Evolutionary conservation across 2,113 vertebrate genomes (phyloP).

Genomic region (Stigmatopora argus): DNA sequence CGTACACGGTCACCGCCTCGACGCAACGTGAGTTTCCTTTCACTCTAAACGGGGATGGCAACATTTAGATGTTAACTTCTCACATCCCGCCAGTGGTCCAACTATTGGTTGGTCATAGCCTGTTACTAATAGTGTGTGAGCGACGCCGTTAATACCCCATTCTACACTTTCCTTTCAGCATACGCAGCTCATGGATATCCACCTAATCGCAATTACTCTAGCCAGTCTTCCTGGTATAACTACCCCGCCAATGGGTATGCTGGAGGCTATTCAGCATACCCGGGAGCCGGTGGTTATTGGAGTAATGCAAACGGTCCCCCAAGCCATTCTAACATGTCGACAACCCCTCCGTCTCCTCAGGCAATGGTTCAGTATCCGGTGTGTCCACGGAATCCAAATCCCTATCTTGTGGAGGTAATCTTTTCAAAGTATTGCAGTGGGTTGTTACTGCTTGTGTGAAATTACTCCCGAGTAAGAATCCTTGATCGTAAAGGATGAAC

Average conservation of each 20-base stretch:
- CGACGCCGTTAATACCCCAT: slow-evolving; percentile 53
- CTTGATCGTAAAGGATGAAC: too few relatives aligned
- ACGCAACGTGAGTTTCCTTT: slow-evolving; percentile 63
- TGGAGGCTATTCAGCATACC: slow-evolving; percentile 71
- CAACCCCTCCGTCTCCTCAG: slow-evolving; percentile 73
- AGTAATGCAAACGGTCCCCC: slow-evolving; percentile 65
- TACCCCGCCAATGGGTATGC: slow-evolving; percentile 72
- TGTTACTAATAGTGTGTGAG: slow-evolving; percentile 24
- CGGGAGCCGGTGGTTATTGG: slow-evolving; percentile 71
- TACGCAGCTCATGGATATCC: slow-evolving; percentile 71
- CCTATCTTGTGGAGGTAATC: slow-evolving; percentile 67
- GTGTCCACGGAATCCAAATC: slow-evolving; percentile 67
- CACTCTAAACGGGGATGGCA: slow-evolving; percentile 15
- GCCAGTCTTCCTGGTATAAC: slow-evolving; percentile 74
- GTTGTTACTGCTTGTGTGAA: not conserved
- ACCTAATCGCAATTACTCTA: slow-evolving; percentile 74
- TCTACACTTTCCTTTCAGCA: slow-evolving; percentile 74
- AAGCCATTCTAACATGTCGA: slow-evolving; percentile 72
- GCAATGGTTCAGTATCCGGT: slow-evolving; percentile 77
- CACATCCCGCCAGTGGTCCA: slow-evolving; percentile 33
- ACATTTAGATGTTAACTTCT: slow-evolving; percentile 26
- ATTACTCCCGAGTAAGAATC: too few relatives aligned
- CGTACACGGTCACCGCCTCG: slow-evolving; percentile 65
- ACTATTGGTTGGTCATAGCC: slow-evolving; percentile 40
- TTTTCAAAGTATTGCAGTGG: not conserved